phyloP scores from a whole-genome alignment of 2,113 vertebrate species.

The Spermophilus dauricus region DNA sequence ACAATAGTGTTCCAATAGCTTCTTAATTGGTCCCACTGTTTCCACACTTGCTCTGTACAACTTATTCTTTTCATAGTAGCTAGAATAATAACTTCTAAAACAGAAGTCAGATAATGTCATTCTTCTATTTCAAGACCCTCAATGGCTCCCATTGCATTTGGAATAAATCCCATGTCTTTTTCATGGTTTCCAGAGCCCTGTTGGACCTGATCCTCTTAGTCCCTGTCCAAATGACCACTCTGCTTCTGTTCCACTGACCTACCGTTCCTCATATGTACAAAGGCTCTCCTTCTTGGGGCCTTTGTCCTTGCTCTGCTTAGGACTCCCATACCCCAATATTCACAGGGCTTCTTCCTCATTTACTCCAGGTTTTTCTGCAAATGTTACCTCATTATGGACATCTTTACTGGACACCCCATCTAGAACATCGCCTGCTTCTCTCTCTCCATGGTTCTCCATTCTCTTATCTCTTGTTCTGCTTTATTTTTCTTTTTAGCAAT shows the following conservation, averaged over 20 bases:
- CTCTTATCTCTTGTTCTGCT: background rate
- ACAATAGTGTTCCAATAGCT: background rate
- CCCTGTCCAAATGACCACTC: background rate
- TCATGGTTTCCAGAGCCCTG: background rate
- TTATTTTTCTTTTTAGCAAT: background rate
- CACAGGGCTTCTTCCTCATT: background rate
- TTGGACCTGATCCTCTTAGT: background rate
- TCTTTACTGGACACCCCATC: background rate
- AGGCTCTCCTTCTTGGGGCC: background rate
- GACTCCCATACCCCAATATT: background rate
- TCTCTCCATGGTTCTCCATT: background rate
- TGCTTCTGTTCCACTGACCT: background rate
- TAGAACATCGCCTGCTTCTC: background rate
- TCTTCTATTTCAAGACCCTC: background rate
- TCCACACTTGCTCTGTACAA: background rate
- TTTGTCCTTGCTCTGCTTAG: background rate
- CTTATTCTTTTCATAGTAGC: background rate
- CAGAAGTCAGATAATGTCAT: background rate
- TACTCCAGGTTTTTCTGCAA: background rate
- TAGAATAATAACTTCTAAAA: background rate
- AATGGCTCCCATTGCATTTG: background rate
- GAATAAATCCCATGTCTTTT: background rate
- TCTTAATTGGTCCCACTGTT: background rate
- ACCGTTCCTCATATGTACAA: background rate
- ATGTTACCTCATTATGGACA: background rate